Conservation (phyloP, 2,888 invertebrate genomes). For the Dorcus parallelipipedus region DNA sequence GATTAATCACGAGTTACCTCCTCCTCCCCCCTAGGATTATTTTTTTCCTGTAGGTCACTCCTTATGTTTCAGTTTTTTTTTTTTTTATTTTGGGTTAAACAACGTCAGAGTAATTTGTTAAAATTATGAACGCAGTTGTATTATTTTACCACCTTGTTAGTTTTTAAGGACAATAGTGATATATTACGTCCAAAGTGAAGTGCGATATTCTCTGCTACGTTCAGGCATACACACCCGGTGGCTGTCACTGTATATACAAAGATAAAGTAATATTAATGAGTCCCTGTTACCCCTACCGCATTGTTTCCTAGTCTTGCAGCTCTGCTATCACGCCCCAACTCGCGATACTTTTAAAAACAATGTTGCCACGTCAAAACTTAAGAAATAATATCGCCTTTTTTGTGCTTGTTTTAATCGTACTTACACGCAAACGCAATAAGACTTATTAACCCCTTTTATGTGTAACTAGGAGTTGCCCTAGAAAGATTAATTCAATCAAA, state of each 20-base stretch:
- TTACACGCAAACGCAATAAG: no score
- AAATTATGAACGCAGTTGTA: no score
- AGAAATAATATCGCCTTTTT: neutral
- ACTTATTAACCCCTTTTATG: no score
- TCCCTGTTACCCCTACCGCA: conserved; percentile 17
- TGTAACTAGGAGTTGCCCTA: no score
- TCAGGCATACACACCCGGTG: conserved; percentile 16
- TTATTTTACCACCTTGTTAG: neutral
- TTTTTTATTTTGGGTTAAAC: no score
- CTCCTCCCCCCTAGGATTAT: no score
- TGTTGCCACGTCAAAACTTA: neutral
- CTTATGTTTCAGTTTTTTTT: no score
- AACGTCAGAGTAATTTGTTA: no score
- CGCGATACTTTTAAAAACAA: neutral
- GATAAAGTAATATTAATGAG: conserved; percentile 33
- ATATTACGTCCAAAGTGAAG: conserved; percentile 1
- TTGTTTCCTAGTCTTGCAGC: neutral
- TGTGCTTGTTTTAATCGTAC: no score
- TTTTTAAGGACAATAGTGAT: conserved; percentile 1
- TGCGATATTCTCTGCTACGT: neutral
- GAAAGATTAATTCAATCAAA: no score
- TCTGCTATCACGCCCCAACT: neutral
- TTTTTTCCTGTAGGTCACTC: no score
- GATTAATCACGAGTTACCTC: no score
- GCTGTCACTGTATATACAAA: conserved; percentile 31